Evolutionary conservation across 1,140 invertebrate genomes (phyloP).

Genomic region (Yoshiicerus persimilis): DNA sequence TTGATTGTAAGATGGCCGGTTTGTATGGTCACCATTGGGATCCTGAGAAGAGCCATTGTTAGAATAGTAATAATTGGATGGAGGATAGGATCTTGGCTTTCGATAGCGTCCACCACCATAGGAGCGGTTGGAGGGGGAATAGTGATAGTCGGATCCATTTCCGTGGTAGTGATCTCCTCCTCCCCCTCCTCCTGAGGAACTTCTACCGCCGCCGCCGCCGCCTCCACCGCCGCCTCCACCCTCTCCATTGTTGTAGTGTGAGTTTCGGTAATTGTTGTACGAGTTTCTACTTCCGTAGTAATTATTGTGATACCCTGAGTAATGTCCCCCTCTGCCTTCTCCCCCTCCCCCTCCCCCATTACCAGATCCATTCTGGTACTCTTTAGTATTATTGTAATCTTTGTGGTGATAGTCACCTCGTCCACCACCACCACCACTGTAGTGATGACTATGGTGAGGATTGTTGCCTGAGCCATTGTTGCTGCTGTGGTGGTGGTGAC

Average conservation of each 20-base stretch:
- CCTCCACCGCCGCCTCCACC: background rate
- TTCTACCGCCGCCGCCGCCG: background rate
- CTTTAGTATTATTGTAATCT: background rate
- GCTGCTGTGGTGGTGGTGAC: background rate
- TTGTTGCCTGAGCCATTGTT: background rate
- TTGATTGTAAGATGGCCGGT: conserved; percentile 46
- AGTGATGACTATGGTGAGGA: background rate
- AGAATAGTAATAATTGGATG: conserved; percentile 40
- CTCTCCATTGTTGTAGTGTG: background rate
- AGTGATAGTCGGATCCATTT: conserved; percentile 21
- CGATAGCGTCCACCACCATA: conserved; percentile 28
- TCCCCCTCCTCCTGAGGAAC: conserved; percentile 27
- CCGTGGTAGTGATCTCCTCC: conserved; percentile 32
- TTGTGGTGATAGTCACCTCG: background rate
- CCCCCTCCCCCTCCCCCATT: background rate
- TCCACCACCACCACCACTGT: background rate
- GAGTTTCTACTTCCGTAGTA: conserved; percentile 37
- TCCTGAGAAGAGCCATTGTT: conserved; percentile 18
- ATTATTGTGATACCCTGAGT: conserved; percentile 26
- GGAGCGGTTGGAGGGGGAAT: background rate
- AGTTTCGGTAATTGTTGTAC: conserved; percentile 38
- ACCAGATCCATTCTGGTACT: background rate
- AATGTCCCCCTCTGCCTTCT: background rate
- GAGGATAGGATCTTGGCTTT: conserved; percentile 33
- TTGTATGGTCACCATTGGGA: conserved; percentile 32